A percentile compares a stretch with the other conserved stretches of the same genome.
These are phyloP conservation scores for Chloroclystis v-ata DNA, from an alignment of 2,888 invertebrate species.

Conservation along the genomic window DNA sequence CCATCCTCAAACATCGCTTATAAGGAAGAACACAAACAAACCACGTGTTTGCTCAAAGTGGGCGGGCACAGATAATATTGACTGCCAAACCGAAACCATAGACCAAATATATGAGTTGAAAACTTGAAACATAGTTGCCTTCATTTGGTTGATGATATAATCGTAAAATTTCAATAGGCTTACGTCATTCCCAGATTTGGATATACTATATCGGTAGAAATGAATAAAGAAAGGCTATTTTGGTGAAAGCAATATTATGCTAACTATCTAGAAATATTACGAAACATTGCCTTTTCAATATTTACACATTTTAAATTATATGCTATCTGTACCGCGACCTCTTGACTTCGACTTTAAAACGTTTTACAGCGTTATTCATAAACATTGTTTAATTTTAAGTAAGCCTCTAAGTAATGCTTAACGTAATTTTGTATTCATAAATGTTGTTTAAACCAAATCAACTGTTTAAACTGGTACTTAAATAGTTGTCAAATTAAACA, in stretches of 20 bases:
- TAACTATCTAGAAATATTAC: too few species aligned
- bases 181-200: conserved; percentile 20
- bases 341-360: conserved; percentile 32
- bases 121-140: too few species aligned
- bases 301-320: conserved; percentile 18
- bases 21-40: conserved; percentile 22
- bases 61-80: conserved; percentile 32
- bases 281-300: conserved; percentile 6
- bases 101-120: too few species aligned
- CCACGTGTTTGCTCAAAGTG: conserved; percentile 31
- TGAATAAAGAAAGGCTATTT: background rate
- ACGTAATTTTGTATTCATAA: too few species aligned
- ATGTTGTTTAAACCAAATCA: too few species aligned
- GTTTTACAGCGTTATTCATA: too few species aligned
- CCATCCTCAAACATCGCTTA: conserved; percentile 15
- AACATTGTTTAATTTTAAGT: too few species aligned
- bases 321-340: conserved; percentile 24
- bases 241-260: conserved; percentile 10
- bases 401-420: too few species aligned
- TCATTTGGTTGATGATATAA: conserved; percentile 31
- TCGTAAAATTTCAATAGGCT: conserved; percentile 30
- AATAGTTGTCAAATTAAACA: too few species aligned
- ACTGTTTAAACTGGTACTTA: too few species aligned
- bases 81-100: conserved; percentile 29
- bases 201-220: too few species aligned